Conservation (phyloP, 2,797 vertebrate genomes). For the Peromyscus melanophrys region DNA sequence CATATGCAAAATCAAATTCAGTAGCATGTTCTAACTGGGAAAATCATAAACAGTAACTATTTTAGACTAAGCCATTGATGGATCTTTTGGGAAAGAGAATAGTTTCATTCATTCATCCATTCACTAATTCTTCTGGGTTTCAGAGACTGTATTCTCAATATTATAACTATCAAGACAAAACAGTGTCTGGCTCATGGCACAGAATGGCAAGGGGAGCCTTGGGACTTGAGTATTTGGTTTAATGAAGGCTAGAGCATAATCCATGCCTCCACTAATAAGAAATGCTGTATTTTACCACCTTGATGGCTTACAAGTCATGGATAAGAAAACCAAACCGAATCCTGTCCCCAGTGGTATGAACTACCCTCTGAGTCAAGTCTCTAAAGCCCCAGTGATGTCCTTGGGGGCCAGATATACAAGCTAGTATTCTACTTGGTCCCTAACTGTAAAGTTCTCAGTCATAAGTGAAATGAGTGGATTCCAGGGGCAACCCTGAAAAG, state of each 20-base stretch:
- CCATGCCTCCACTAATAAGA: background rate
- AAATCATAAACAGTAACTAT: conserved; percentile 25
- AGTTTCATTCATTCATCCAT: background rate
- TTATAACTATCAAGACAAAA: background rate
- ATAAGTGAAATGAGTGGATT: background rate
- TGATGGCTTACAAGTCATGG: background rate
- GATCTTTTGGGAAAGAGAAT: background rate
- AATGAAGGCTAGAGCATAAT: background rate
- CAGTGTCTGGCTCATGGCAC: background rate
- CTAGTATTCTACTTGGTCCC: background rate
- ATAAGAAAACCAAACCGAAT: background rate
- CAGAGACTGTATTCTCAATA: background rate
- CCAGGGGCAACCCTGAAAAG: background rate
- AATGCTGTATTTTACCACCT: background rate
- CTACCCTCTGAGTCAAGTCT: background rate
- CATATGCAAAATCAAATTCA: background rate
- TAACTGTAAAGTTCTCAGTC: background rate
- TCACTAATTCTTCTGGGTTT: background rate
- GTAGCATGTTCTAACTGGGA: background rate
- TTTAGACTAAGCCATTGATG: conserved; percentile 16
- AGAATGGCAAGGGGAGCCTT: background rate
- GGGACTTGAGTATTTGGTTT: background rate
- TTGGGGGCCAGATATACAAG: background rate
- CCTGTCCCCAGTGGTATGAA: background rate
- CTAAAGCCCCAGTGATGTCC: background rate